Percentiles rank a stretch among this genome's conserved stretches.
phyloP scores from a whole-genome alignment of 2,797 vertebrate genomes.

The Sebastes vulpes region DNA sequence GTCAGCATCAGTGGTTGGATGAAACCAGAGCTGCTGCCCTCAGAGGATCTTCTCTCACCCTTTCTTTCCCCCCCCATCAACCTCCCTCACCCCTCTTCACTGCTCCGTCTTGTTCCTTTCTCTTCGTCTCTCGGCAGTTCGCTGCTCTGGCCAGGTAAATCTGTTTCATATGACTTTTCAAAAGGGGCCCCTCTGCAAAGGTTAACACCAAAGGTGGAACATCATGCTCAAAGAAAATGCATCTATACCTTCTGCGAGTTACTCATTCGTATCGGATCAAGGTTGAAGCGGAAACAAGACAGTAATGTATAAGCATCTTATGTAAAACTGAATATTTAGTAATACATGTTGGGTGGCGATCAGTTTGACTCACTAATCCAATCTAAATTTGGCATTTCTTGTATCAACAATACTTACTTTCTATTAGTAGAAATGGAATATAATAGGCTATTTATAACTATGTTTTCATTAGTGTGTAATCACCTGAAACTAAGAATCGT shows the following conservation, averaged over 20 bases:
- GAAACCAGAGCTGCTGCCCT: constrained; percentile 73
- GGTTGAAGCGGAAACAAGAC: neutral
- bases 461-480: too few relatives aligned
- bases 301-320: neutral
- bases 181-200: constrained; percentile 30
- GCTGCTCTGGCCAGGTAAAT: constrained; percentile 70
- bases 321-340: neutral
- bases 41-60: constrained; percentile 68
- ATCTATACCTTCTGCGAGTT: neutral
- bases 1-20: constrained; percentile 70
- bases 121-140: constrained; percentile 2
- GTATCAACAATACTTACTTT: too few relatives aligned
- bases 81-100: neutral
- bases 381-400: neutral
- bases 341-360: neutral
- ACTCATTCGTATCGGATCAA: neutral
- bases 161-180: constrained; percentile 81
- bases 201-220: constrained; percentile 22
- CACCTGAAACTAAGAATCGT: too few relatives aligned
- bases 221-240: neutral
- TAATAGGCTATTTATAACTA: too few relatives aligned
- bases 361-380: neutral
- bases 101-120: constrained; percentile 8
- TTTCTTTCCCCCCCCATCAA: neutral
- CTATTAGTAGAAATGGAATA: too few relatives aligned